These are phyloP conservation scores for Delia radicum DNA, from an alignment of 1,140 invertebrate genomes.

Conservation along the genomic window DNA sequence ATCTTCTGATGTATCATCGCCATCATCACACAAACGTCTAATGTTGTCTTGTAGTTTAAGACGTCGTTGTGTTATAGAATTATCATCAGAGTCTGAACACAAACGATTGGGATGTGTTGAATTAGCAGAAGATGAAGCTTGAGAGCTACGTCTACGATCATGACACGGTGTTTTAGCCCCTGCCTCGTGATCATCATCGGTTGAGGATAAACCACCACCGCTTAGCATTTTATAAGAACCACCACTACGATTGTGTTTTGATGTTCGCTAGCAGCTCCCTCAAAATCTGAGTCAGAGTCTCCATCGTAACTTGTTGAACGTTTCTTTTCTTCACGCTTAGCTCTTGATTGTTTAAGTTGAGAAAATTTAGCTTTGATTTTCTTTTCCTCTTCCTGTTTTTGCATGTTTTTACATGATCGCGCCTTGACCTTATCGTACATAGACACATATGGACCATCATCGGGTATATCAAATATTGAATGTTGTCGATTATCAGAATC, in stretches of 20 bases:
- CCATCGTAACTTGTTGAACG: conserved; percentile 84
- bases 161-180: background rate
- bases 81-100: conserved; percentile 45
- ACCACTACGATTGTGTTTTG: conserved; percentile 39
- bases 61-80: conserved; percentile 28
- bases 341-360: conserved; percentile 82
- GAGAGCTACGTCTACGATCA: conserved; percentile 11
- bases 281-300: conserved; percentile 71
- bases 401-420: conserved; percentile 88
- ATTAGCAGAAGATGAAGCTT: conserved; percentile 19
- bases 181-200: conserved; percentile 32
- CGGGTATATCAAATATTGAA: conserved; percentile 89
- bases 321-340: conserved; percentile 82
- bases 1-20: conserved; percentile 53
- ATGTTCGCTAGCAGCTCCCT: conserved; percentile 31
- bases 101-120: conserved; percentile 35
- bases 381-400: conserved; percentile 87
- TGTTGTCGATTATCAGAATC: conserved; percentile 79
- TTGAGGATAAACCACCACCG: conserved; percentile 34
- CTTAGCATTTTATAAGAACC: conserved; percentile 39
- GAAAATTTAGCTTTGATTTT: conserved; percentile 87
- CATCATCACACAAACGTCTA: conserved; percentile 48
- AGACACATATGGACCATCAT: conserved; percentile 90
- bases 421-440: conserved; percentile 99
- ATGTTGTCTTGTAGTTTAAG: conserved; percentile 45